Base-by-base conservation (phyloP, 2,888 invertebrate species). In the Pteria penguin region DNA sequence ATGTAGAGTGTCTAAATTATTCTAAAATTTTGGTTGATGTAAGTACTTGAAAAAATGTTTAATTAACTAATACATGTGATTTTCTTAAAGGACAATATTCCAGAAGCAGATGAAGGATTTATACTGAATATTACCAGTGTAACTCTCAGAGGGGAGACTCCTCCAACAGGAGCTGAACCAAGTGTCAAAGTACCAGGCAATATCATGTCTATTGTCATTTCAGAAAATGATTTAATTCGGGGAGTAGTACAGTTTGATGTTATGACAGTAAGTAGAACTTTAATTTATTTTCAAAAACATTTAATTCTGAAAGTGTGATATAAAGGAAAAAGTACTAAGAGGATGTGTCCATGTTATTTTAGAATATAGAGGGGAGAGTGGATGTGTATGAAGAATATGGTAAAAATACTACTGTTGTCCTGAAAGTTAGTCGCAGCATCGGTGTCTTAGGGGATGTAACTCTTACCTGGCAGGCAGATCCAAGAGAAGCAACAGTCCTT, bases 141-240 rank as follows among this genome's bases (percentile, higher is more conserved):
- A 1, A 79, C 79, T 32, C 75, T 91, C 66, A 57, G 87, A 32
- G 85, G 85, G 0, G 63, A 36, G 24, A 57, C 78, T 8, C 79
- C 84, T 5, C 58, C 72, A 1, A 71, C 80, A 31, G 88, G 86
- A 2, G 84, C 88, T 18, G 84, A 78, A 63, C 91, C 91, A 24
- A 89, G 89, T 74, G 83, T 91, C 32, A 84, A 85, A 58, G 74
- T 82, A 4, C 87, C 88, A 5, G 89, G 87, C 8, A 86, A 86
- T 68, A 78, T 87, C 5, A 80, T 86, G 8, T 68, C 79, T 1
- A 81, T 91, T 22, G 87, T 86, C 11, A 91, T 91, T 4, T 72
- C 80, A 22, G 90, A 90, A 82, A 91, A 92, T 82, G 92, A 91
- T 79, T 86, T 90, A 75, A 89, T 91, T 3, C 79, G 88, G 29